Evolutionary conservation across 2,888 invertebrate genomes (phyloP).

Genomic region (Microctonus brassicae): DNA sequence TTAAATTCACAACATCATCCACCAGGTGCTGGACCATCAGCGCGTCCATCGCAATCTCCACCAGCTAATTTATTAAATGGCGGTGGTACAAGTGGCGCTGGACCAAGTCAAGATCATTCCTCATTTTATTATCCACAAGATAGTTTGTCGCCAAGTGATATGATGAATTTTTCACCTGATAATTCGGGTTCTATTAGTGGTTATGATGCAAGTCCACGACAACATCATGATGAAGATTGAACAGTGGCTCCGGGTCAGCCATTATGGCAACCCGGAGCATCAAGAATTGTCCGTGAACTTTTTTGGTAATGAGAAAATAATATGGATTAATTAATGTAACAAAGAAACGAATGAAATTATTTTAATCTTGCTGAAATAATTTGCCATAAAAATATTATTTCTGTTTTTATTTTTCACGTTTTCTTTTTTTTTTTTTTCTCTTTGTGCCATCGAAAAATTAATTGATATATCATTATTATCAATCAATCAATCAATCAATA

Average conservation of each 20-base stretch:
- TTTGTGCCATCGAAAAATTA: slow-evolving; percentile 19
- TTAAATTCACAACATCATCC: slow-evolving; percentile 59
- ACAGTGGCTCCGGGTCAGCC: slow-evolving; percentile 73
- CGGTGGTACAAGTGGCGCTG: slow-evolving; percentile 66
- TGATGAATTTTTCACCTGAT: slow-evolving; percentile 80
- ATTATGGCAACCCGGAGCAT: slow-evolving; percentile 68
- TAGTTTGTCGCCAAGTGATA: slow-evolving; percentile 78
- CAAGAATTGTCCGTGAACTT: slow-evolving; percentile 59
- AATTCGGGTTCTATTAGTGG: slow-evolving; percentile 71
- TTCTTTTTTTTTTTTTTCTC: slow-evolving; percentile 1
- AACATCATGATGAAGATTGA: slow-evolving; percentile 85
- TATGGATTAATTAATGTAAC: too few species aligned
- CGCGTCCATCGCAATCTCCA: slow-evolving; percentile 74
- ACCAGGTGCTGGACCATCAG: slow-evolving; percentile 72
- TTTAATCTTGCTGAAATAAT: neutral
- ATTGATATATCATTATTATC: neutral
- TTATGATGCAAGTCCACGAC: slow-evolving; percentile 78
- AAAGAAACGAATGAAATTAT: neutral
- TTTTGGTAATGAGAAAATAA: slow-evolving; percentile 63
- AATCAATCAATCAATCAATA: neutral
- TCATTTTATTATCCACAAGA: slow-evolving; percentile 78
- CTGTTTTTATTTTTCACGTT: neutral
- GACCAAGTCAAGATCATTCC: slow-evolving; percentile 69
- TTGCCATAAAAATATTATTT: neutral
- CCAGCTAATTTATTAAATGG: slow-evolving; percentile 74